Evolutionary conservation across 1,140 invertebrate genomes (phyloP).

Genomic region (Rhyzopertha dominica): DNA sequence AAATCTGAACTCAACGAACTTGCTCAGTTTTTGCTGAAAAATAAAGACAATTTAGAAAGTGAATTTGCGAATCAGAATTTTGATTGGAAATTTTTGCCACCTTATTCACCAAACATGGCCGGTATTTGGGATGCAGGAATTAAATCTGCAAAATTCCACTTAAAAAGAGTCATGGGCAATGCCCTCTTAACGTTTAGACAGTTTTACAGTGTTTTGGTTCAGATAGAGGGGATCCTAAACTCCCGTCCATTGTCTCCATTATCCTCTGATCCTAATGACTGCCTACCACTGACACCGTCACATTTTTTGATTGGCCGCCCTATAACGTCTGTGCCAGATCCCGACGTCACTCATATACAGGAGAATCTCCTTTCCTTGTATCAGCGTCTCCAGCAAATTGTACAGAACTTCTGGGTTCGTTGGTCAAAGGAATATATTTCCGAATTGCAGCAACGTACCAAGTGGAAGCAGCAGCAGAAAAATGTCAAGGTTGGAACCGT

Average conservation of each 20-base stretch:
- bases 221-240: conserved; percentile 18
- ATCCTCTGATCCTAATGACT: conserved; percentile 16
- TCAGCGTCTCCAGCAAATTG: not conserved
- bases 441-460: conserved; percentile 12
- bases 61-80: too few relatives aligned
- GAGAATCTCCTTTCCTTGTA: too few relatives aligned
- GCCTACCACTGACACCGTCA: conserved; percentile 13
- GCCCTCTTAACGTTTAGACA: too few relatives aligned
- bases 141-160: too few relatives aligned
- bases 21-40: too few relatives aligned
- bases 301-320: conserved; percentile 19
- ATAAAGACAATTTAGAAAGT: too few relatives aligned
- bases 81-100: too few relatives aligned
- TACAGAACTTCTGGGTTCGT: conserved; percentile 27
- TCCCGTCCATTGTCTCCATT: conserved; percentile 13
- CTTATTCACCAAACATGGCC: too few relatives aligned
- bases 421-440: conserved; percentile 25
- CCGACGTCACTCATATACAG: not conserved
- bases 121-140: too few relatives aligned
- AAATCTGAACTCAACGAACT: too few relatives aligned
- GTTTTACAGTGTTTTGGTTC: too few relatives aligned
- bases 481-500: not conserved
- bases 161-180: too few relatives aligned
- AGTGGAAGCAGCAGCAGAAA: conserved; percentile 17
- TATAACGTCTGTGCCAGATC: conserved; percentile 13